These are phyloP conservation scores for Montipora efflorescens DNA, from an alignment of 64 coral and sea anemone species.

Conservation along the genomic window DNA sequence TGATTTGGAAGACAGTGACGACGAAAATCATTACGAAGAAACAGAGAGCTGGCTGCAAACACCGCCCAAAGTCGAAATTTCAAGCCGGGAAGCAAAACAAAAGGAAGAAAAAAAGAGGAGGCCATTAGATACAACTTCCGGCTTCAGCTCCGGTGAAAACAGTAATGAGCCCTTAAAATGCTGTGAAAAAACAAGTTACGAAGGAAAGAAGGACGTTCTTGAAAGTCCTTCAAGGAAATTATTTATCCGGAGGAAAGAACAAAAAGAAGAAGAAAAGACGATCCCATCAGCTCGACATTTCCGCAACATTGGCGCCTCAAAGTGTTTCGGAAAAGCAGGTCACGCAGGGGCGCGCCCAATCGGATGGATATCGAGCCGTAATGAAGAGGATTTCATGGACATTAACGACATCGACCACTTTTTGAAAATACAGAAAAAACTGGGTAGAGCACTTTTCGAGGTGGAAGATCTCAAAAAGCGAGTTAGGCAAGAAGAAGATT, in stretches of 20 bases:
- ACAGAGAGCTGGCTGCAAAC: not conserved
- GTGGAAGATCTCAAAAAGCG: not conserved
- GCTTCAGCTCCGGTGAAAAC: too few relatives aligned
- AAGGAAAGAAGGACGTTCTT: too few relatives aligned
- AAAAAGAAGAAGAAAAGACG: not conserved
- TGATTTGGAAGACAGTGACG: not conserved
- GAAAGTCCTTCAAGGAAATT: too few relatives aligned
- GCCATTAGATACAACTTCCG: too few relatives aligned
- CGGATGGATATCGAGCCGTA: not conserved
- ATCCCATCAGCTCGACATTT: not conserved
- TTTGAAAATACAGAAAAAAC: not conserved
- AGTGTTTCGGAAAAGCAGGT: too few relatives aligned
- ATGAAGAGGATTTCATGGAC: conserved; percentile 3
- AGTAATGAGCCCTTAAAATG: too few relatives aligned
- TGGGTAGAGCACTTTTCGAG: not conserved
- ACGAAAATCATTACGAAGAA: conserved; percentile 1
- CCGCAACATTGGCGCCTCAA: not conserved
- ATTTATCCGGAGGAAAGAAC: not conserved
- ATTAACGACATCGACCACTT: conserved; percentile 1
- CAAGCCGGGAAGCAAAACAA: not conserved
- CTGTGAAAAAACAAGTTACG: too few relatives aligned
- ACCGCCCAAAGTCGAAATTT: not conserved
- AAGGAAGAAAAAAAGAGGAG: not conserved
- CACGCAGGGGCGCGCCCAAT: not conserved
- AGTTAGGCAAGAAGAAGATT: not conserved